These are phyloP conservation scores for Silvanus unidentatus DNA, from an alignment of 2,888 invertebrate species.

Conservation along the genomic window DNA sequence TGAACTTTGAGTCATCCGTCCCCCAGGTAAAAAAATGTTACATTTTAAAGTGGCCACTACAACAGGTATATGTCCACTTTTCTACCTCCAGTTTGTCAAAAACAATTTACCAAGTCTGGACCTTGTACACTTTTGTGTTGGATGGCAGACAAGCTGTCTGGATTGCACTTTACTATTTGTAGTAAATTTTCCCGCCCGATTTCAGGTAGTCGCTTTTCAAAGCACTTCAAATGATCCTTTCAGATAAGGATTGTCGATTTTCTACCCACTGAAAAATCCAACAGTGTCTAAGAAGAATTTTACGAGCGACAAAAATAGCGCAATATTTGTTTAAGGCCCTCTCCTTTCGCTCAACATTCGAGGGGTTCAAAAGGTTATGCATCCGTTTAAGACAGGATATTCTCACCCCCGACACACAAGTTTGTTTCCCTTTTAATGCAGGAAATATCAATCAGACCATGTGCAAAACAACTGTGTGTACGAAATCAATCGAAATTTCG, in stretches of 20 bases:
- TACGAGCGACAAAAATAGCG: no score
- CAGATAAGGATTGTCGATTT: slow-evolving; percentile 1
- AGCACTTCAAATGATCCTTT: not conserved
- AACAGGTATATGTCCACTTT: no score
- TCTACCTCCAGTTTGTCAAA: no score
- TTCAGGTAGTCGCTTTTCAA: slow-evolving; percentile 5
- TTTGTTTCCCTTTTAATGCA: slow-evolving; percentile 24
- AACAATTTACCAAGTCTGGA: no score
- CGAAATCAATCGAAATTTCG: slow-evolving; percentile 8
- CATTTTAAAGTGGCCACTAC: no score
- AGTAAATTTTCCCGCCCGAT: slow-evolving; percentile 7
- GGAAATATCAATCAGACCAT: slow-evolving; percentile 26
- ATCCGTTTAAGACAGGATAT: slow-evolving; percentile 35
- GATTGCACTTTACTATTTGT: slow-evolving; percentile 4
- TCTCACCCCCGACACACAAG: slow-evolving; percentile 30
- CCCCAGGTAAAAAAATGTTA: no score
- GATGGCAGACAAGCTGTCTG: slow-evolving; percentile 17
- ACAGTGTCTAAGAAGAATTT: no score
- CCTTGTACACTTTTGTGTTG: no score
- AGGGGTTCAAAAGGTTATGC: slow-evolving; percentile 20
- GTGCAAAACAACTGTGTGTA: slow-evolving; percentile 21
- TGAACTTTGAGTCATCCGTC: no score
- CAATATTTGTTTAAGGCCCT: no score
- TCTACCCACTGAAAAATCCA: not conserved
- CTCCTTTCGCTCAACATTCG: not conserved